phyloP scores from a whole-genome alignment of 1,140 invertebrate genomes.

The Apis laboriosa region DNA sequence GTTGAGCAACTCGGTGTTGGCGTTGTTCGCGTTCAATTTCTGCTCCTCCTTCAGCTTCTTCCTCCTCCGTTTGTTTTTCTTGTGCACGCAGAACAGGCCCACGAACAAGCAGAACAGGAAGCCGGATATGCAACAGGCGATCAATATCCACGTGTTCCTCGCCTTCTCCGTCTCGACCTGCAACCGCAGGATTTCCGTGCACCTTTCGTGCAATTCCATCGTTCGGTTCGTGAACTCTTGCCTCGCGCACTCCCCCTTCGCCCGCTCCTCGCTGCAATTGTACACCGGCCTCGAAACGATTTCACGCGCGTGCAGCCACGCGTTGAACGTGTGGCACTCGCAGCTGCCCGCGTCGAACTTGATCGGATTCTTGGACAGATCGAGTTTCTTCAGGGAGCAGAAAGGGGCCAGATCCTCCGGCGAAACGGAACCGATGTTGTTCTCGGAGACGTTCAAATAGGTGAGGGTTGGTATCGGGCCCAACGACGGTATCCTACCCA shows the following conservation, averaged over 20 bases:
- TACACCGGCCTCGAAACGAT: conserved; percentile 64
- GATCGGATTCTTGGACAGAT: conserved; percentile 68
- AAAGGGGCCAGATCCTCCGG: conserved; percentile 73
- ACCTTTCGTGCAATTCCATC: conserved; percentile 57
- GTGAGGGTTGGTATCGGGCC: conserved; percentile 61
- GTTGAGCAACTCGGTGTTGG: conserved; percentile 73
- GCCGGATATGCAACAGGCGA: conserved; percentile 66
- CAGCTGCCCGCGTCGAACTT: conserved; percentile 62
- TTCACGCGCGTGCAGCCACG: conserved; percentile 62
- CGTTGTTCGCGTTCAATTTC: conserved; percentile 64
- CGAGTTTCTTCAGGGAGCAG: conserved; percentile 69
- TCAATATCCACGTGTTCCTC: conserved; percentile 72
- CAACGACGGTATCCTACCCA: conserved; percentile 67
- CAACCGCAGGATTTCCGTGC: conserved; percentile 58
- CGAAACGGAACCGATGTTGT: conserved; percentile 69
- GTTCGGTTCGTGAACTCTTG: conserved; percentile 69
- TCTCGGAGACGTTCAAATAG: conserved; percentile 75
- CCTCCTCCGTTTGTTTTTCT: conserved; percentile 66
- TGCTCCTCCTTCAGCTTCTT: conserved; percentile 70
- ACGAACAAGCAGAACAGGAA: conserved; percentile 68
- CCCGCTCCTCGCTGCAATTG: conserved; percentile 47
- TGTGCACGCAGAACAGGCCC: conserved; percentile 73
- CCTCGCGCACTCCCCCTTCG: background rate
- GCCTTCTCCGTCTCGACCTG: conserved; percentile 66
- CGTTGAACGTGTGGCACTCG: conserved; percentile 68